Evolutionary conservation across 2,797 vertebrate species (phyloP).

Genomic region (Chiloscyllium punctatum): DNA sequence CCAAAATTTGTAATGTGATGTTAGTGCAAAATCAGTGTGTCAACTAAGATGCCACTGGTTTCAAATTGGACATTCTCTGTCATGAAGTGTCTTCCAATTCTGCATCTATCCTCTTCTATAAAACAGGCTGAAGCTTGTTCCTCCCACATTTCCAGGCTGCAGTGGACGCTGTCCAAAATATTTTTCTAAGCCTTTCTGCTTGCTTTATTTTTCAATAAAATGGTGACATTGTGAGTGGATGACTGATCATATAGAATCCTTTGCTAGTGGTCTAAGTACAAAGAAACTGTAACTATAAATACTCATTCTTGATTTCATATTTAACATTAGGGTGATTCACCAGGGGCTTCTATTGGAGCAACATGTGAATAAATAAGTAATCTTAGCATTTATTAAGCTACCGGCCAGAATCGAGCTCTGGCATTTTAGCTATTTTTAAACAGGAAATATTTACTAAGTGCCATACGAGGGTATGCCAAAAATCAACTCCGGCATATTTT

Average conservation of each 20-base stretch:
- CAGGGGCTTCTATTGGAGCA: constrained; percentile 1
- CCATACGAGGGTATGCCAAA: neutral
- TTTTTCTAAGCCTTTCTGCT: neutral
- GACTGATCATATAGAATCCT: neutral
- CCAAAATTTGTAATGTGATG: neutral
- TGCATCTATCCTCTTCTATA: neutral
- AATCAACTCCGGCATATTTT: neutral
- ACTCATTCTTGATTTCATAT: constrained; percentile 28
- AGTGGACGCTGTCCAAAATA: neutral
- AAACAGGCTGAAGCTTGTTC: neutral
- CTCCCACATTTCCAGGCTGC: neutral
- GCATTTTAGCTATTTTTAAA: constrained; percentile 14
- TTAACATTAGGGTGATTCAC: neutral
- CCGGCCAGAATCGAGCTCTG: neutral
- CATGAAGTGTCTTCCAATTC: neutral
- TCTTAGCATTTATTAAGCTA: neutral
- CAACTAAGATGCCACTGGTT: neutral
- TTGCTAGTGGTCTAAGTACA: neutral
- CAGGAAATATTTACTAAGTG: neutral
- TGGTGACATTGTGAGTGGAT: neutral
- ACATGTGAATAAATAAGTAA: constrained; percentile 10
- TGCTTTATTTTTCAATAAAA: neutral
- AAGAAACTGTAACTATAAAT: neutral
- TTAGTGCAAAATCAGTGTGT: neutral
- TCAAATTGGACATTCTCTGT: neutral